Base-by-base conservation (phyloP, 2,113 vertebrate species). In the Cricetomys ansorgei region DNA sequence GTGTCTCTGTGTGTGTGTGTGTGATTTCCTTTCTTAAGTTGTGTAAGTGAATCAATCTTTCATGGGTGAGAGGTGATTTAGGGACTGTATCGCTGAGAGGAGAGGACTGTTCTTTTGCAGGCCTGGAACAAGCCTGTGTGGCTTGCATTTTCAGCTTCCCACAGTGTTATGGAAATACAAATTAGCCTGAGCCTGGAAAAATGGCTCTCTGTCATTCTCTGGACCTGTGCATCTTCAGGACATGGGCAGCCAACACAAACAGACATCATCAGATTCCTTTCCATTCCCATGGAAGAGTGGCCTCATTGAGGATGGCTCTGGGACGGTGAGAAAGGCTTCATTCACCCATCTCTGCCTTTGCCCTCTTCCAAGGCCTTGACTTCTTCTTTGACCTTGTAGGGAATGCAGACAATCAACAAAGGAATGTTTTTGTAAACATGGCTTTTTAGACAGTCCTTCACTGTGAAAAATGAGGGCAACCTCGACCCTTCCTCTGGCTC, bases 351-450 rank as follows among this genome's bases (percentile, higher is more conserved):
- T 27, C 70, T 88, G 83, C 83, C 87, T 92, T 70, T 55, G 73
- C 86, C 91, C 87, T 94, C 94, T 86, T 25, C 65, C 55, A 62
- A 95, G 88, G 91, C 95, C 95, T 94, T 83, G 77, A 88, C 90
- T 95, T 40, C 90, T 95, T 89, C 88, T 89, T 72, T 84, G 67
- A 86, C 84, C 37, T 93, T 91, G 59, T 48, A 88, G 72, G 95
- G 84, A 64, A 92, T 90, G 19, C 57, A 96, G 94, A 98, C 96
- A 96, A 98, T 98, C 92, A 96, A 90, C 88, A 89, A 70, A 97
- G 88, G 94, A 97, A 97, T 97, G 97, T 93, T 97, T 98, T 94
- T 73, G 65, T 96, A 96, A 96, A 97, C 86, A 95, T 45, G 64
- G 0, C 77, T 96, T 98, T 93, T 94, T 90, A 97, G 94, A 97